Evolutionary conservation across 2,797 vertebrate genomes (phyloP).

Genomic region (Poeciliopsis turneri): DNA sequence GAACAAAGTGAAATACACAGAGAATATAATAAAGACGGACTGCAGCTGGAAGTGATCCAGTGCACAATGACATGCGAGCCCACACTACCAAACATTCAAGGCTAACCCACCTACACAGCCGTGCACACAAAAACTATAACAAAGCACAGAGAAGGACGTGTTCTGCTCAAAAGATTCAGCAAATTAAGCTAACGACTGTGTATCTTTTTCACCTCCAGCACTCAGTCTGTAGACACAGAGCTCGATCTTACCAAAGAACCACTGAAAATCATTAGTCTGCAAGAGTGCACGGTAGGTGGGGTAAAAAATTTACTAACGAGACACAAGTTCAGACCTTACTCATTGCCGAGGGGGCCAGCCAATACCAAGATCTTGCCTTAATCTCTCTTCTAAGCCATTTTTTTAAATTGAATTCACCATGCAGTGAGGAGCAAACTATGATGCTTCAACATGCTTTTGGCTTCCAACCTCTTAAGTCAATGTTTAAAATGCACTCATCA

Average conservation of each 20-base stretch:
- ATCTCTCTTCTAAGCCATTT: conserved; percentile 41
- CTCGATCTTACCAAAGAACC: not conserved
- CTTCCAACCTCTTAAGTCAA: conserved; percentile 4
- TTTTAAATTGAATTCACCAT: conserved; percentile 39
- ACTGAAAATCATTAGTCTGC: conserved; percentile 23
- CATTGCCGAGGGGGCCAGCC: conserved; percentile 34
- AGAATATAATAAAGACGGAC: conserved; percentile 44
- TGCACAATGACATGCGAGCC: conserved; percentile 14
- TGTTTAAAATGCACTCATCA: not conserved
- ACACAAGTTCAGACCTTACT: conserved; percentile 32
- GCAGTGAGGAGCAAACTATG: conserved; percentile 20
- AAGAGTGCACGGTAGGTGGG: not conserved
- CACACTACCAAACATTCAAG: conserved; percentile 21
- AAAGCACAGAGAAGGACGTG: conserved; percentile 15
- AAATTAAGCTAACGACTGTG: conserved; percentile 24
- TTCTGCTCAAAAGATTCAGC: conserved; percentile 28
- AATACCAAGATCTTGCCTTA: conserved; percentile 44
- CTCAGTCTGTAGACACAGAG: conserved; percentile 32
- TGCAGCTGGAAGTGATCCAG: conserved; percentile 41
- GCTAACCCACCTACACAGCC: conserved; percentile 7
- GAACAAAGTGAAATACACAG: conserved; percentile 35
- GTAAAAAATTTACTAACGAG: conserved; percentile 49
- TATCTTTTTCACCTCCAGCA: conserved; percentile 22
- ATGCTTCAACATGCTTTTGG: conserved; percentile 17
- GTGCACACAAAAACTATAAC: conserved; percentile 7